A percentile compares a stretch with the other conserved stretches of the same genome.
These are phyloP conservation scores for Gymnosoma rotundatum DNA, from an alignment of 2,888 invertebrate genomes.

Conservation along the genomic window DNA sequence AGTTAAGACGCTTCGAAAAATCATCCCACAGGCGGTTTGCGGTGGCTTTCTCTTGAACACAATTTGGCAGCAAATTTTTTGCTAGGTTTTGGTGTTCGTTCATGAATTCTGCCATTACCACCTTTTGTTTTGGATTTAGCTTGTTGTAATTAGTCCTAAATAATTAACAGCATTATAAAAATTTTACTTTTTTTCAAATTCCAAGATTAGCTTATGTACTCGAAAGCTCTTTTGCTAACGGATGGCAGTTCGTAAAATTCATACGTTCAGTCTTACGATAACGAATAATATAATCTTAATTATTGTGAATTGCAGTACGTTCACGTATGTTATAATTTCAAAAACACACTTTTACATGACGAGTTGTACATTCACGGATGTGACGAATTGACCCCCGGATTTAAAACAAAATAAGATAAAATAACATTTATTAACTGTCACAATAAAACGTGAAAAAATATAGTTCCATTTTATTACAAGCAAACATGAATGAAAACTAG, in stretches of 20 bases:
- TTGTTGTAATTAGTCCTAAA: constrained; percentile 6
- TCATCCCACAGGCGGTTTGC: constrained; percentile 4
- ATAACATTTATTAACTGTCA: too few relatives aligned
- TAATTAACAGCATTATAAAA: not conserved
- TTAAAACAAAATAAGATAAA: too few relatives aligned
- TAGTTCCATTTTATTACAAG: too few relatives aligned
- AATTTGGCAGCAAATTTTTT: too few relatives aligned
- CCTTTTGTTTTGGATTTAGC: not conserved
- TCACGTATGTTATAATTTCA: too few relatives aligned
- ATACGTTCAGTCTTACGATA: constrained; percentile 1
- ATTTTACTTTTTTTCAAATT: not conserved
- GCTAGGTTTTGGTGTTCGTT: too few relatives aligned
- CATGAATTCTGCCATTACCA: not conserved
- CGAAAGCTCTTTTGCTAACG: not conserved
- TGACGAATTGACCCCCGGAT: not conserved
- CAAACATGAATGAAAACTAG: too few relatives aligned
- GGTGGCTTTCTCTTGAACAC: too few relatives aligned
- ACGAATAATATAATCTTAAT: too few relatives aligned
- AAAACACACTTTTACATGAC: not conserved
- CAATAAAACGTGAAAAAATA: too few relatives aligned
- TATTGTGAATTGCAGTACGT: too few relatives aligned
- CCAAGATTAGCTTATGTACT: not conserved
- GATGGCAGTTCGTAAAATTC: not conserved
- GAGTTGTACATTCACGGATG: constrained; percentile 5
- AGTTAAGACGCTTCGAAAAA: too few relatives aligned